Evolutionary conservation across 2,797 vertebrate genomes (phyloP).

Genomic region (Esox lucius): DNA sequence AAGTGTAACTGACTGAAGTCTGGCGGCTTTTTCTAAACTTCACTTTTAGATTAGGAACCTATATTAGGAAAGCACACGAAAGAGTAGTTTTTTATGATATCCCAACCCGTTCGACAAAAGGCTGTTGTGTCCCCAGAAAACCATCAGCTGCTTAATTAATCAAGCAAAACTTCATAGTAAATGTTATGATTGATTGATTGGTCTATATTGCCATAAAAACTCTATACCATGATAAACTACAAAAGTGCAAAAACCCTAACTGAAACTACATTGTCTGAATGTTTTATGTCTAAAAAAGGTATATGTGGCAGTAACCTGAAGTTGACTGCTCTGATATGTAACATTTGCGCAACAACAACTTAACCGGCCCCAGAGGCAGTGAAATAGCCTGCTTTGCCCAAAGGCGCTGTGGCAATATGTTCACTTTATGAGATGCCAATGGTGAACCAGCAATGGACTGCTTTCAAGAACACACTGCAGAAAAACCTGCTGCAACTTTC

Average conservation of each 20-base stretch:
- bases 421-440: not conserved
- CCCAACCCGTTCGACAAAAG: not conserved
- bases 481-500: not conserved
- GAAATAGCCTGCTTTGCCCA: not conserved
- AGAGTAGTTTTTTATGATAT: not conserved
- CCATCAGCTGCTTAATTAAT: not conserved
- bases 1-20: not conserved
- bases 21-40: not conserved
- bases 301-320: not conserved
- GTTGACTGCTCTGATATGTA: not conserved
- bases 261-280: not conserved
- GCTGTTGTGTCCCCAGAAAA: not conserved
- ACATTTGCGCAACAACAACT: not conserved
- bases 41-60: not conserved
- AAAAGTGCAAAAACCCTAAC: not conserved
- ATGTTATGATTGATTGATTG: not conserved
- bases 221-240: not conserved
- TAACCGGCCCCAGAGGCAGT: not conserved
- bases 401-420: not conserved
- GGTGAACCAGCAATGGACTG: not conserved
- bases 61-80: not conserved
- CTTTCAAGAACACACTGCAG: constrained; percentile 8
- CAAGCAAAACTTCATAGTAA: not conserved
- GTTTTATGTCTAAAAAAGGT: not conserved
- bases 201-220: not conserved